Conservation (phyloP, 2,888 invertebrate species). For the Parthenolecanium corni region DNA sequence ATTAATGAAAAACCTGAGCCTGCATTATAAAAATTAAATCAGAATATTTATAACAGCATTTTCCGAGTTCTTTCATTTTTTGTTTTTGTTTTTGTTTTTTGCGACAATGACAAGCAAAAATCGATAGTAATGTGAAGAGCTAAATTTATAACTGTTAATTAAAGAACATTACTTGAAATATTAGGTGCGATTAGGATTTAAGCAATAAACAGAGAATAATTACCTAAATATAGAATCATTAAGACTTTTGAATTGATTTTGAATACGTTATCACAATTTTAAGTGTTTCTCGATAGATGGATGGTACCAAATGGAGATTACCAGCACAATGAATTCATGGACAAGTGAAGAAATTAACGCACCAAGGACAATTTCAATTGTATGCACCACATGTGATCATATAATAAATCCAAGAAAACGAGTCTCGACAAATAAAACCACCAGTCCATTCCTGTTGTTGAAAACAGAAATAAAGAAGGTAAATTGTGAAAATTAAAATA, state of each 20-base stretch:
- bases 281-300: constrained; percentile 13
- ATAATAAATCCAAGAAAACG: background rate
- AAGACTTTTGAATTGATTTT: background rate
- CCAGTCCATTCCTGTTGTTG: constrained; percentile 5
- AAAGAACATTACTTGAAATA: too few species aligned
- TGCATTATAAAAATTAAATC: too few species aligned
- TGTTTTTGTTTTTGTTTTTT: too few species aligned
- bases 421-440: background rate
- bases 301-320: constrained; percentile 15
- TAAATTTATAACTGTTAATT: too few species aligned
- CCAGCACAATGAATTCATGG: constrained; percentile 5
- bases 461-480: constrained; percentile 8
- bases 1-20: too few species aligned
- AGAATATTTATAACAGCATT: too few species aligned
- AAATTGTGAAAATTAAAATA: background rate
- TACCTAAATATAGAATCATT: too few species aligned
- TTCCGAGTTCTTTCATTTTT: too few species aligned
- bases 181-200: too few species aligned
- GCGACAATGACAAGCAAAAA: too few species aligned
- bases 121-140: too few species aligned
- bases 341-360: background rate
- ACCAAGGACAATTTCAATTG: background rate
- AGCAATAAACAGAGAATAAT: too few species aligned
- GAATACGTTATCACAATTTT: background rate
- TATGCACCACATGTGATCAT: constrained; percentile 1